phyloP scores from a whole-genome alignment of 35 echinoderm and acorn worm species.

The Heliocidaris erythrogramma region DNA sequence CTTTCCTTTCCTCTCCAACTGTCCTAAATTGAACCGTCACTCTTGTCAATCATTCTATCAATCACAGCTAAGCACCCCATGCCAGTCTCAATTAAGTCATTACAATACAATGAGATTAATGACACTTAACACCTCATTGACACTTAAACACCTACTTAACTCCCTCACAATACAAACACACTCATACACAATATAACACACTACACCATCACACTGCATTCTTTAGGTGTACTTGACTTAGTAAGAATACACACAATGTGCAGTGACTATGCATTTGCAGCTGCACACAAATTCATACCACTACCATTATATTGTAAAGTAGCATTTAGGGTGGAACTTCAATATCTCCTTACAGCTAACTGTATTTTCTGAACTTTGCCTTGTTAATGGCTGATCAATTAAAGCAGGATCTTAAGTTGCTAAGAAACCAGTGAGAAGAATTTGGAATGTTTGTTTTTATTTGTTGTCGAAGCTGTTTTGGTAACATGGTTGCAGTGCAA shows the following conservation, averaged over 20 bases:
- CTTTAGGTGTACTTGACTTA: not conserved
- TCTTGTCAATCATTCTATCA: not conserved
- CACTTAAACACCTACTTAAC: conserved; percentile 17
- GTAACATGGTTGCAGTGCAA: not conserved
- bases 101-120: not conserved
- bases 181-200: not conserved
- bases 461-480: not conserved
- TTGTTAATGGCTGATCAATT: conserved; percentile 18
- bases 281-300: not conserved
- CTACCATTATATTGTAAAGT: not conserved
- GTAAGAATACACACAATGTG: not conserved
- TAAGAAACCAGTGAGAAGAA: not conserved
- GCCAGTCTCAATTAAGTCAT: conserved; percentile 2
- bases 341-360: not conserved
- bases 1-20: not conserved
- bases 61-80: not conserved
- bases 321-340: not conserved
- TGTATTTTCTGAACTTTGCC: not conserved
- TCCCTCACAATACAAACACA: not conserved
- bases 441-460: not conserved
- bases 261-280: not conserved
- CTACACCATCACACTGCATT: not conserved
- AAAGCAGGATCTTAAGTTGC: not conserved
- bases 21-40: not conserved
- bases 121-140: conserved; percentile 16